Percentiles rank a stretch among this genome's conserved stretches.
phyloP scores from a whole-genome alignment of 2,888 invertebrate genomes.

The Lobophora halterata region DNA sequence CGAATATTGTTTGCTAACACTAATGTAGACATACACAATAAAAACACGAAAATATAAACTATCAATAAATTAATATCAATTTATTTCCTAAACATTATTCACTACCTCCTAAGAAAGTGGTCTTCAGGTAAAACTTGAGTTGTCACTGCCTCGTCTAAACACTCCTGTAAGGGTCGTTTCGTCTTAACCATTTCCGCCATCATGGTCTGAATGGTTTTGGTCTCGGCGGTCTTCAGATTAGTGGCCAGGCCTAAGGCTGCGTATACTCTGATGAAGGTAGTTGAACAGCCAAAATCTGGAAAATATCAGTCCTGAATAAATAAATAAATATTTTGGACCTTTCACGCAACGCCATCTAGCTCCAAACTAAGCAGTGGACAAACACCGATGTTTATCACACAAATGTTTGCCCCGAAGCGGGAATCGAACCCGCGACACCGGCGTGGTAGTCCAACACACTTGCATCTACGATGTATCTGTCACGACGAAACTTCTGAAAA shows the following conservation, averaged over 20 bases:
- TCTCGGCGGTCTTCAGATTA: conserved; percentile 83
- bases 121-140: conserved; percentile 63
- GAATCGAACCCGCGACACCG: no score
- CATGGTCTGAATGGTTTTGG: conserved; percentile 82
- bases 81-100: conserved; percentile 24
- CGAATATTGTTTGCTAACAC: no score
- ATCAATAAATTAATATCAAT: conserved; percentile 1
- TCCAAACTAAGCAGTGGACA: no score
- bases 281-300: conserved; percentile 81
- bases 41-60: background rate
- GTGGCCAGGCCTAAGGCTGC: conserved; percentile 85
- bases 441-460: no score
- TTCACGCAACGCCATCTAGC: no score
- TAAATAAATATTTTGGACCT: no score
- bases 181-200: conserved; percentile 80
- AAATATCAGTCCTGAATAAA: background rate
- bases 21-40: no score
- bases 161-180: conserved; percentile 77
- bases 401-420: no score
- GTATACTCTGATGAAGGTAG: conserved; percentile 85
- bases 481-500: no score
- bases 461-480: no score
- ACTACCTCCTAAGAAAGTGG: conserved; percentile 72
- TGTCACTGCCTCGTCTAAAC: conserved; percentile 74
- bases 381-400: no score